phyloP scores from a whole-genome alignment of 1,140 invertebrate genomes.

The Hestina assimilis region DNA sequence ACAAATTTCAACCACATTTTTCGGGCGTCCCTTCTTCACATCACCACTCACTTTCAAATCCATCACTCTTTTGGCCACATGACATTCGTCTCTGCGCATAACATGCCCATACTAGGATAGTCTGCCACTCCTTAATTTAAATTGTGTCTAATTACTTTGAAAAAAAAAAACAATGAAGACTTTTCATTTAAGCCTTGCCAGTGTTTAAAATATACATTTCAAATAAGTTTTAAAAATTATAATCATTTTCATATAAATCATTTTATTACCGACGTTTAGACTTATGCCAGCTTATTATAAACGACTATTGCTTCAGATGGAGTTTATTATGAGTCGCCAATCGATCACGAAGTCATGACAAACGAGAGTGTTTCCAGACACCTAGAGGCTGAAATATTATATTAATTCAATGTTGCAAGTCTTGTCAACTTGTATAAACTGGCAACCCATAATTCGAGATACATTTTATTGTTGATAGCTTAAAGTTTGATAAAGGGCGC shows the following conservation, averaged over 20 bases:
- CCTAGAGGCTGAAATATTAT: constrained; percentile 26
- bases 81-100: too few species aligned
- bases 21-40: too few species aligned
- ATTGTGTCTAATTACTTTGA: too few species aligned
- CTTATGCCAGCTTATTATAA: constrained; percentile 17
- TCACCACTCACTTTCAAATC: too few species aligned
- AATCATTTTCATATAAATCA: neutral
- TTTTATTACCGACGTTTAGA: constrained; percentile 5
- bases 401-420: constrained; percentile 25
- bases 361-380: constrained; percentile 24
- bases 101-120: too few species aligned
- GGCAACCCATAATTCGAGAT: constrained; percentile 11
- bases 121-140: too few species aligned
- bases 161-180: too few species aligned
- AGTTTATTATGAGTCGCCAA: constrained; percentile 18
- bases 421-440: constrained; percentile 23
- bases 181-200: neutral
- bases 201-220: neutral
- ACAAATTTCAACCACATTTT: too few species aligned
- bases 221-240: neutral
- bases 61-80: too few species aligned
- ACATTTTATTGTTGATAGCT: constrained; percentile 19
- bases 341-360: constrained; percentile 27
- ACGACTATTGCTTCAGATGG: constrained; percentile 9
- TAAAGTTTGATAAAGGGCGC: constrained; percentile 18